Base-by-base conservation (phyloP, 2,888 invertebrate genomes). In the Aphidius colemani region DNA sequence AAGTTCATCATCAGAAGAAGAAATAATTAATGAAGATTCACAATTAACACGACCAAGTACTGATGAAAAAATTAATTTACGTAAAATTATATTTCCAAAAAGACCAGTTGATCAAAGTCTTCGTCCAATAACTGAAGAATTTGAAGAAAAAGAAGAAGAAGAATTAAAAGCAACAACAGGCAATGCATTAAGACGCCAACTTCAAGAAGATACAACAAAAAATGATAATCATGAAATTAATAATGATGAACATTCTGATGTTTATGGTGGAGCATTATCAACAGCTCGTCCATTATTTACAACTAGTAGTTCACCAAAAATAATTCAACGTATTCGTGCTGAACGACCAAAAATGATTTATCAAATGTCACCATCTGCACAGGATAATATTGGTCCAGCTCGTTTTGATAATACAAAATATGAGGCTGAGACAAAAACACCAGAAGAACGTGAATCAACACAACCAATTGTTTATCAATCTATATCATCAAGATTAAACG, bases 271-370 rank as follows among this genome's bases (percentile, higher is more conserved):
- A 39, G 67, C 68, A 6, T 80, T 88, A 10, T 88, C 88, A 0
- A 87, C 89, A 40, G 86, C 89, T 6, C 83, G 90, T 44, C 90
- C 90, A 0, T 78, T 90, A 11, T 90, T 90, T 71, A 90, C 90
- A 0, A 90, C 90, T 0, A 88, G 88, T 0, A 85, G 85, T 7
- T 83, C 88, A 39, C 85, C 89, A 1, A 83, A 88, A 72, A 75
- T 87, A 41, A 80, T 88, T 44, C 86, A 79, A 43, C 72, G 81
- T 18, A 69, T 79, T 2, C 71, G 80, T 40, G 59, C 71, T 0
- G 80, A 82, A 1, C 71, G 75, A 7, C 77, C 76, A 4, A 78
- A 78, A 1, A 59, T 71, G 10, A 40, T 75, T 10, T 77, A 74
- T 44, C 63, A 59, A 39, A 44, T 60, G 40, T 45, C 59, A 13